Percentiles rank a stretch among this genome's conserved stretches.
Conservation (phyloP, 2,888 invertebrate species). For the Tridacna gigas region DNA sequence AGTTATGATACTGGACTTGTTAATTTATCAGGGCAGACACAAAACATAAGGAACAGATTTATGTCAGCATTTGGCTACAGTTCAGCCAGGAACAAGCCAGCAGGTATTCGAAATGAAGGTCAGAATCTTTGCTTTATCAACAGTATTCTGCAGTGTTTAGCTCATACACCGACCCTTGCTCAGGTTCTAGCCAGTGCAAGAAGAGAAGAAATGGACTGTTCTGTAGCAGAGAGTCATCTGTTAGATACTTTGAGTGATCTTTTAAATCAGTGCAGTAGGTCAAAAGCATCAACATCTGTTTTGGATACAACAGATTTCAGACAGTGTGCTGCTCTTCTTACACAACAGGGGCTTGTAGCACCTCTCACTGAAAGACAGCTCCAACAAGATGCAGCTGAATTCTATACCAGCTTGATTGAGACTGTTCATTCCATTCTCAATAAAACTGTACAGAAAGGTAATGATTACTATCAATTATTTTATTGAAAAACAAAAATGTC, state of each 20-base stretch:
- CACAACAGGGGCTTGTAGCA: slow-evolving; percentile 67
- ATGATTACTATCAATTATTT: no score
- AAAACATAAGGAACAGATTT: slow-evolving; percentile 71
- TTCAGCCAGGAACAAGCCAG: slow-evolving; percentile 63
- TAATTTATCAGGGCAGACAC: slow-evolving; percentile 36
- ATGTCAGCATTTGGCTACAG: slow-evolving; percentile 75
- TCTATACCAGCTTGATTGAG: slow-evolving; percentile 82
- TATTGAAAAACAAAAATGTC: no score
- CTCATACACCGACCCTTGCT: slow-evolving; percentile 77
- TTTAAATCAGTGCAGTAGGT: slow-evolving; percentile 67
- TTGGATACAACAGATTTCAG: slow-evolving; percentile 72
- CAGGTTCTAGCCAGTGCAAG: slow-evolving; percentile 68
- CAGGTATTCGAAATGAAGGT: slow-evolving; percentile 80
- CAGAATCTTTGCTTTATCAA: slow-evolving; percentile 83
- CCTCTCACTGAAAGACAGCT: slow-evolving; percentile 69
- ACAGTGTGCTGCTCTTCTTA: slow-evolving; percentile 72
- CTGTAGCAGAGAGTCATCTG: slow-evolving; percentile 72
- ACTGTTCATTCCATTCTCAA: slow-evolving; percentile 78
- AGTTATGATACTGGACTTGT: slow-evolving; percentile 8
- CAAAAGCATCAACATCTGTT: slow-evolving; percentile 46
- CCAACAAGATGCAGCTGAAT: slow-evolving; percentile 83
- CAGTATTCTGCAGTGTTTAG: slow-evolving; percentile 82
- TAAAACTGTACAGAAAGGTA: slow-evolving; percentile 61
- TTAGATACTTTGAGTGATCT: slow-evolving; percentile 71
- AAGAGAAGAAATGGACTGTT: slow-evolving; percentile 72